Percentiles rank a stretch among this genome's conserved stretches.
These are phyloP conservation scores for Rhagium mordax DNA, from an alignment of 2,888 invertebrate genomes.

Conservation along the genomic window DNA sequence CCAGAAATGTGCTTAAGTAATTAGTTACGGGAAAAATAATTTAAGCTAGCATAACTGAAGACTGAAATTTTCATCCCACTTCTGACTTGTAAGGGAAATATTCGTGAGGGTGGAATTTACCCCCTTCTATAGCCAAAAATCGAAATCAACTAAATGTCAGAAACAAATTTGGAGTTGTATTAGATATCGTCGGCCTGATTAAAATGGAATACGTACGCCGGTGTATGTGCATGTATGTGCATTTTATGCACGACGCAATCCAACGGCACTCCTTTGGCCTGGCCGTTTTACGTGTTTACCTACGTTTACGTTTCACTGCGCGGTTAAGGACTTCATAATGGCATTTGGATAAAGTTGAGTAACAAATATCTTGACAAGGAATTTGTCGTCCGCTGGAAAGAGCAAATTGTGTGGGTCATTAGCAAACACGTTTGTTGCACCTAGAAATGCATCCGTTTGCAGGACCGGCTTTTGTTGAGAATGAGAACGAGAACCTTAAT, in stretches of 20 bases:
- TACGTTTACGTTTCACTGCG: constrained; percentile 16
- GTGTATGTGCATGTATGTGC: constrained; percentile 2
- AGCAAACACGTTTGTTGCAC: constrained; percentile 1
- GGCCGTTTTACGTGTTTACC: constrained; percentile 10
- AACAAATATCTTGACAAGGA: background rate
- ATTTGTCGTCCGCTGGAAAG: constrained; percentile 4
- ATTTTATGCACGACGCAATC: constrained; percentile 17
- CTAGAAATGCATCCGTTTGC: constrained; percentile 18
- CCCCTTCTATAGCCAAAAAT: too few relatives aligned
- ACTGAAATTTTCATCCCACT: too few relatives aligned
- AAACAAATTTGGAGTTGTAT: too few relatives aligned
- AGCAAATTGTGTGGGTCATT: background rate
- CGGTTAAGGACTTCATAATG: constrained; percentile 19
- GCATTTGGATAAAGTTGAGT: constrained; percentile 12
- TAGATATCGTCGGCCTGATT: too few relatives aligned
- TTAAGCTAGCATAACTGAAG: too few relatives aligned
- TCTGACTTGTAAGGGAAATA: too few relatives aligned
- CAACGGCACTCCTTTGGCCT: constrained; percentile 16
- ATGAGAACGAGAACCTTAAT: too few relatives aligned
- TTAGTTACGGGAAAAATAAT: too few relatives aligned
- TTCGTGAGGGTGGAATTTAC: too few relatives aligned
- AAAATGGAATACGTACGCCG: background rate
- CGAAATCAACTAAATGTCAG: too few relatives aligned
- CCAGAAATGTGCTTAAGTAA: too few relatives aligned
- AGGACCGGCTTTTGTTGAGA: background rate